A percentile compares a stretch with the other conserved stretches of the same genome.
These are phyloP conservation scores for Anoplolepis gracilipes DNA, from an alignment of 1,140 invertebrate species.

Conservation along the genomic window DNA sequence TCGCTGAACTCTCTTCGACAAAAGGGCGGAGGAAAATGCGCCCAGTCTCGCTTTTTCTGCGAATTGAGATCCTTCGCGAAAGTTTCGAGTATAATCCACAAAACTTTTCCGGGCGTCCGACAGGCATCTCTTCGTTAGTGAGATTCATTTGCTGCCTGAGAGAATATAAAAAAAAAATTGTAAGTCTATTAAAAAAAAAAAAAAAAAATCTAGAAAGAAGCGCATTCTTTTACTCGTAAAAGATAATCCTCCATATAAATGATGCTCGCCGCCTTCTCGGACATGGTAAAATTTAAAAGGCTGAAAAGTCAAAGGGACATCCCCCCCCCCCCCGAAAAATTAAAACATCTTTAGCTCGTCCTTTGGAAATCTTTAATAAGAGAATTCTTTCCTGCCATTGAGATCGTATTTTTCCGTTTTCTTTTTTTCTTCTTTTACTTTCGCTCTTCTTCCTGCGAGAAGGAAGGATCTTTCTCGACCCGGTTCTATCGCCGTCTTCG, in stretches of 20 bases:
- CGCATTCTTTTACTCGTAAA: too few relatives aligned
- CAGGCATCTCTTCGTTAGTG: slow-evolving; percentile 31
- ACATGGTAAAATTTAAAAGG: not conserved
- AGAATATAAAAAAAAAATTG: not conserved
- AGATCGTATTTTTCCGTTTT: not conserved
- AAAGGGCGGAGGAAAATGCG: slow-evolving; percentile 19
- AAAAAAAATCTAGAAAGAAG: too few relatives aligned
- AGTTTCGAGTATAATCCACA: slow-evolving; percentile 56
- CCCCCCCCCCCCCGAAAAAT: not conserved
- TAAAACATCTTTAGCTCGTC: not conserved
- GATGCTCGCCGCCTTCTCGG: not conserved
- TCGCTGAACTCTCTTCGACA: slow-evolving; percentile 19
- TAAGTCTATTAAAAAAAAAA: slow-evolving; percentile 24
- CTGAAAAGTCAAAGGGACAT: not conserved
- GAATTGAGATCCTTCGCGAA: slow-evolving; percentile 31
- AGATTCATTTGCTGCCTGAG: slow-evolving; percentile 3
- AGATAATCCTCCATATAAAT: not conserved
- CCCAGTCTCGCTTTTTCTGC: not conserved
- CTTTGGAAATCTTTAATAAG: slow-evolving; percentile 3
- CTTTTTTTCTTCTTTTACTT: not conserved
- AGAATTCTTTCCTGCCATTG: too few relatives aligned
- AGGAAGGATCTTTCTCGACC: too few relatives aligned
- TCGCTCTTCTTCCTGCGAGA: too few relatives aligned
- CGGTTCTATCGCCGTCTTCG: slow-evolving; percentile 17
- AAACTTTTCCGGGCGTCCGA: slow-evolving; percentile 38